A percentile compares a stretch with the other conserved stretches of the same genome.
phyloP scores from a whole-genome alignment of 2,797 vertebrate genomes.

The Mormyrops boulengeri region DNA sequence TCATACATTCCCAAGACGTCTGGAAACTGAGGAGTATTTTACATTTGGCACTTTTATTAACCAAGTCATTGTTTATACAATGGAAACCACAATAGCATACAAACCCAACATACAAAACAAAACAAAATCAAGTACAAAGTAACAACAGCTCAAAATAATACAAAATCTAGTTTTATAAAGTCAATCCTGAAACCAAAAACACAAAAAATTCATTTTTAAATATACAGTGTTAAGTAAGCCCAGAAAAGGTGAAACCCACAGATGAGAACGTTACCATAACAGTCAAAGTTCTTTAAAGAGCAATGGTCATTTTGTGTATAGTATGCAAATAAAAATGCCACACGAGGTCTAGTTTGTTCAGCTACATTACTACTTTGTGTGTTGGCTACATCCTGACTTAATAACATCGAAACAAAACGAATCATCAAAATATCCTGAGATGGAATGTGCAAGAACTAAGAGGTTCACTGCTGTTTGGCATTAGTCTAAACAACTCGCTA shows the following conservation, averaged over 20 bases:
- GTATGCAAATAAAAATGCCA: neutral
- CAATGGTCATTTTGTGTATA: neutral
- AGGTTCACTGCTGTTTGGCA: neutral
- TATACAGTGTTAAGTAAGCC: slow-evolving; percentile 1
- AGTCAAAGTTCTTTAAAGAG: slow-evolving; percentile 1
- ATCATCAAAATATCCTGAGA: neutral
- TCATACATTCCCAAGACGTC: neutral
- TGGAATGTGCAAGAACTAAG: slow-evolving; percentile 1
- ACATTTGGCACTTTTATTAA: slow-evolving; percentile 1
- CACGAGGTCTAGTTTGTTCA: neutral
- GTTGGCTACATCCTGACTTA: neutral
- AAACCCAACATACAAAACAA: slow-evolving; percentile 1
- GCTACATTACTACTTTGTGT: neutral
- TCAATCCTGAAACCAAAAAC: neutral
- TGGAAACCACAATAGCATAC: neutral
- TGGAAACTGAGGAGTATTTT: neutral
- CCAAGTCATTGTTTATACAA: neutral
- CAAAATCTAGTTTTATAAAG: neutral
- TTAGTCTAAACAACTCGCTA: neutral
- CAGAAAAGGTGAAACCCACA: neutral
- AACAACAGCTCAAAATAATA: slow-evolving; percentile 11
- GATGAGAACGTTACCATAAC: neutral
- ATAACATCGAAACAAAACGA: neutral
- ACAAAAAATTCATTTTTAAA: neutral
- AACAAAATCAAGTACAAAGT: slow-evolving; percentile 7